A percentile compares a stretch with the other conserved stretches of the same genome.
Evolutionary conservation across 2,113 vertebrate species (phyloP).

Genomic region (Pteruthius melanotis): DNA sequence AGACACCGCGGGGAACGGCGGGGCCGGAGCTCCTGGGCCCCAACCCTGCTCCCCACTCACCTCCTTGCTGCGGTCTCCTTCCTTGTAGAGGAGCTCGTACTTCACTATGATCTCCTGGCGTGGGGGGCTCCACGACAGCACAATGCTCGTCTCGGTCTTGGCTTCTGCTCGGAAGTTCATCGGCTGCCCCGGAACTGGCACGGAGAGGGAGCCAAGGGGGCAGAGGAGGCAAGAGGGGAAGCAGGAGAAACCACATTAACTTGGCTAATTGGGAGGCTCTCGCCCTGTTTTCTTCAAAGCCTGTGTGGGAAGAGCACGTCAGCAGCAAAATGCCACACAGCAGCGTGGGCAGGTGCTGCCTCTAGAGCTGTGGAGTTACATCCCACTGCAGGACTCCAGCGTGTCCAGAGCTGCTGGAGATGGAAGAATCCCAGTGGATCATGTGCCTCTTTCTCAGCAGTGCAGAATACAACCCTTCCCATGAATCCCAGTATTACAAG

Average conservation of each 20-base stretch:
- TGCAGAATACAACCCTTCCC: background rate
- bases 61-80: conserved; percentile 80
- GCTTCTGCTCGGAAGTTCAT: conserved; percentile 92
- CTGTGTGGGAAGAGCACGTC: background rate
- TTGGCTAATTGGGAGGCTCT: background rate
- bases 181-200: conserved; percentile 91
- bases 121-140: conserved; percentile 90
- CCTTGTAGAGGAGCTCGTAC: conserved; percentile 88
- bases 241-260: background rate
- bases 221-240: background rate
- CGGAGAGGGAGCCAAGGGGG: rapidly evolving
- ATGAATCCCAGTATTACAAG: background rate
- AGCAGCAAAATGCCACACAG: background rate
- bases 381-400: background rate
- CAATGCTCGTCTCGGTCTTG: conserved; percentile 89
- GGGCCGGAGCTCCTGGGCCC: background rate
- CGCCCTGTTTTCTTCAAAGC: background rate
- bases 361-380: background rate
- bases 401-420: background rate
- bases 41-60: conserved; percentile 57
- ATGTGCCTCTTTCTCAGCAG: background rate
- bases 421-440: background rate
- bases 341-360: background rate
- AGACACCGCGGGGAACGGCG: background rate
- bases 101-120: conserved; percentile 90